A percentile compares a stretch with the other conserved stretches of the same genome.
Conservation (phyloP, 2,888 invertebrate species). For the Gymnoscelis rufifasciata region DNA sequence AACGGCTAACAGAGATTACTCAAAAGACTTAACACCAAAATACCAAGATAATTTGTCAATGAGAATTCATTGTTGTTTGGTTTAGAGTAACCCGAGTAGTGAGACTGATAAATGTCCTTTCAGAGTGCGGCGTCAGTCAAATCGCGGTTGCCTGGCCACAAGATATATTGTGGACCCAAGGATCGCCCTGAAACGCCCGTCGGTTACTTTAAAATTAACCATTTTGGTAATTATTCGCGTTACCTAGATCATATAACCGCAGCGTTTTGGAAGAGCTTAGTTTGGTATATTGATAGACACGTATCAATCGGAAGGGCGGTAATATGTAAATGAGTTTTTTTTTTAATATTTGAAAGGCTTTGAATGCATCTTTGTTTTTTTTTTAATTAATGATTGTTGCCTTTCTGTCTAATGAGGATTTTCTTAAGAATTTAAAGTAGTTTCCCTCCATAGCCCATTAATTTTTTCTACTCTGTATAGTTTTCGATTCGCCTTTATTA, state of each 20-base stretch:
- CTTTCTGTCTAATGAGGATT: no score
- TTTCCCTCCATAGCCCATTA: no score
- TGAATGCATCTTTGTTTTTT: no score
- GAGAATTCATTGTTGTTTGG: constrained; percentile 78
- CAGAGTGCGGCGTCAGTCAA: constrained; percentile 77
- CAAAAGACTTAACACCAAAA: constrained; percentile 61
- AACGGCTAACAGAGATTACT: constrained; percentile 42
- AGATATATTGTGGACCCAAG: constrained; percentile 77
- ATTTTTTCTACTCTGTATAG: no score
- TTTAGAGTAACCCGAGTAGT: constrained; percentile 75
- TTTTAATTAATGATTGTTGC: no score
- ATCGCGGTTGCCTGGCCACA: constrained; percentile 77
- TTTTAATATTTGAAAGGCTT: no score
- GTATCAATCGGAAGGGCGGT: no score
- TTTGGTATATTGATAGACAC: background rate
- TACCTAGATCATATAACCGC: constrained; percentile 31
- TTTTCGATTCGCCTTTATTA: no score
- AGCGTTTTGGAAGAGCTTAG: constrained; percentile 17
- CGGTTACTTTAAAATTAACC: constrained; percentile 70
- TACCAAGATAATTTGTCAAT: constrained; percentile 75
- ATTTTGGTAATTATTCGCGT: constrained; percentile 50
- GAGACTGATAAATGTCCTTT: constrained; percentile 78
- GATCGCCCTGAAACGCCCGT: constrained; percentile 62
- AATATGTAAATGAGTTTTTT: no score
- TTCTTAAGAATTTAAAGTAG: no score